Evolutionary conservation across 1,140 invertebrate species (phyloP), one percentile per base, ranked within the genome.

Genomic region (Sitodiplosis mosellana): DNA sequence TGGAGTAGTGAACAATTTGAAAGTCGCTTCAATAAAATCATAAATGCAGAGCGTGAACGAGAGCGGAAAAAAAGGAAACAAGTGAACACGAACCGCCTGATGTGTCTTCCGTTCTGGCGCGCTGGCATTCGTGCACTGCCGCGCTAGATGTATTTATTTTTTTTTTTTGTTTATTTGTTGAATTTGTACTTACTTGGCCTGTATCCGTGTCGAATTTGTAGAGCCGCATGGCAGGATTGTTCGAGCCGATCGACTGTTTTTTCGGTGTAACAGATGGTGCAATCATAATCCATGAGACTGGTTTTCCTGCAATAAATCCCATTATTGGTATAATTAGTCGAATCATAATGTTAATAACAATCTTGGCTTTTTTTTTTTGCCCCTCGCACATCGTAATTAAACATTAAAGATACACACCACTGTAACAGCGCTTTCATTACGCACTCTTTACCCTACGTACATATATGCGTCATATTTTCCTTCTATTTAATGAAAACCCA

Each of bases 221-320:
- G 10, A 92, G 75, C 49, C 89, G 73, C 37, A 93, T 66, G 10
- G 85, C 87, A 2, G 89, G 90, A 68, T 94, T 94, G 57, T 89
- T 89, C 15, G 79, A 72, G 1, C 79, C 78, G 33, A 76, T 74
- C 7, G 71, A 70, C 20, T 75, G 75, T 48, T 82, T 75, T 58
- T 78, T 76, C 0, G 89, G 89, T 49, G 83, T 87, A 27, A 93
- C 75, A 38, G 87, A 81, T 3, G 89, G 87, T 2, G 87, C 81
- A 56, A 91, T 66, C 68, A 92, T 79, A 53, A 85, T 77, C 78
- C 83, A 87, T 0, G 82, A 86, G 20, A 86, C 75, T 18, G 87
- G 83, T 49, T 72, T 69, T 56, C 79, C 83, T 86, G 61, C 45
- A 45, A 43, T 21, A 43, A 43, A 43, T 43, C 18, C 41, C 17